Evolutionary conservation across 2,113 vertebrate genomes (phyloP).

Genomic region (Hippocampus mohnikei): DNA sequence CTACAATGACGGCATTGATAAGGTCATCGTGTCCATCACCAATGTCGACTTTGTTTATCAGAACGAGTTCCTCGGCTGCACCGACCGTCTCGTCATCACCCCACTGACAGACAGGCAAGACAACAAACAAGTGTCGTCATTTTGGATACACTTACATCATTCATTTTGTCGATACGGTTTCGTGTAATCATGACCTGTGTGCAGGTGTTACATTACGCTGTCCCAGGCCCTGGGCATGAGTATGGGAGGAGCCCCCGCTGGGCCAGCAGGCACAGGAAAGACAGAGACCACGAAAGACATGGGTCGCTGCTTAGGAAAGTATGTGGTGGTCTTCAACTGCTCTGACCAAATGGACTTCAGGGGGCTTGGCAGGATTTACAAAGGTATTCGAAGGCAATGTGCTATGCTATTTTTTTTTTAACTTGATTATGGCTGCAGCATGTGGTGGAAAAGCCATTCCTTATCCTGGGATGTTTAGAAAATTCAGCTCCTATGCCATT

Average conservation of each 20-base stretch:
- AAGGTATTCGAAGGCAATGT: slow-evolving; percentile 65
- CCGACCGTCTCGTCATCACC: slow-evolving; percentile 87
- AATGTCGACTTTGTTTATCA: slow-evolving; percentile 86
- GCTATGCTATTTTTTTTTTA: background rate
- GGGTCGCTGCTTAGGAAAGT: slow-evolving; percentile 85
- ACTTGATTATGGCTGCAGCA: background rate
- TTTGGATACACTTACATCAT: background rate
- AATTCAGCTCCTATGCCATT: background rate
- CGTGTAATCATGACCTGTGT: background rate
- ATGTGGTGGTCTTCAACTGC: slow-evolving; percentile 88
- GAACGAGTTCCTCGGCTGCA: slow-evolving; percentile 89
- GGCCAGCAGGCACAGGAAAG: slow-evolving; percentile 74
- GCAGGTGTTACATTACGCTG: slow-evolving; percentile 84
- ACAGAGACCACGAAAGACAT: slow-evolving; percentile 82
- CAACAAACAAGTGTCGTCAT: background rate
- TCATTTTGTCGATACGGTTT: background rate
- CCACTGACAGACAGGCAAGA: slow-evolving; percentile 85
- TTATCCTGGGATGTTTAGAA: background rate
- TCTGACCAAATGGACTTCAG: slow-evolving; percentile 91
- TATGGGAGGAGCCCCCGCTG: slow-evolving; percentile 86
- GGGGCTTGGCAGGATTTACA: slow-evolving; percentile 86
- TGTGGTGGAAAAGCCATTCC: too few relatives aligned
- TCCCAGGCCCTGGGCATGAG: slow-evolving; percentile 85
- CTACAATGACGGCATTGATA: slow-evolving; percentile 78
- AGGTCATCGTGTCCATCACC: slow-evolving; percentile 80